Base-by-base conservation (phyloP, 2,113 vertebrate genomes). In the Pseudorasbora parva region DNA sequence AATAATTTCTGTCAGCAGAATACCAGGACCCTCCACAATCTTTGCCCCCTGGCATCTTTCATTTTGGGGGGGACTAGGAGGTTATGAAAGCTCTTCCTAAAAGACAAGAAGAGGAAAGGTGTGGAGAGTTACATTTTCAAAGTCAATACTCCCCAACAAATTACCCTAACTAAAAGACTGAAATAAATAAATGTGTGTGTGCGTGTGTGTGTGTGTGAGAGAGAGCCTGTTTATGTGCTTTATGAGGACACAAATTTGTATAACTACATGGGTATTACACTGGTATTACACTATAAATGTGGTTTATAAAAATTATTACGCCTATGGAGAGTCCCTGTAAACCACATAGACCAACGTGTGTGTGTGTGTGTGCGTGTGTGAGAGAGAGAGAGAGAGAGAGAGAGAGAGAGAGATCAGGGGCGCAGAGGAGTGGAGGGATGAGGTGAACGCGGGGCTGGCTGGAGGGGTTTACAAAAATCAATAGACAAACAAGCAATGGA, bases 121-220 rank as follows among this genome's bases (percentile, higher is more conserved):
- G 89, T 64, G 33, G 94, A 94, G 94, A 94, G 94, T 91, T 91
- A 92, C 94, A 93, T 92, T 93, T 95, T 94, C 95, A 96, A 96
- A 97, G 96, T 96, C 96, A 96, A 97, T 97, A 97, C 95, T n/a
- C 95, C 94, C 92, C 93, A 94, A 95, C 95, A 96, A 97, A 97
- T 97, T 95, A 97, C 96, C 94, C 95, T 69, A 64, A 95, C 94
- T 94, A 95, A 95, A 97, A 97, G 95, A 96, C 90, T 88, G 86
- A 92, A 92, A 92, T 85, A 93, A 92, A 93, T 91, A 90, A 92
- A 92, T 43, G 51, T 33, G 60, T 30, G 62, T 43, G 79, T 57
- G 68, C 2, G 64, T 80, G 47, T 47, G 92, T 30, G 51, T 30
- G 69, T 25, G 92, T 41, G 59, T 30, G 74, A 4, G 92, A 71